Percentiles rank a stretch among this genome's conserved stretches.
These are phyloP conservation scores for Agrotis segetum DNA, from an alignment of 2,888 invertebrate species.

Conservation along the genomic window DNA sequence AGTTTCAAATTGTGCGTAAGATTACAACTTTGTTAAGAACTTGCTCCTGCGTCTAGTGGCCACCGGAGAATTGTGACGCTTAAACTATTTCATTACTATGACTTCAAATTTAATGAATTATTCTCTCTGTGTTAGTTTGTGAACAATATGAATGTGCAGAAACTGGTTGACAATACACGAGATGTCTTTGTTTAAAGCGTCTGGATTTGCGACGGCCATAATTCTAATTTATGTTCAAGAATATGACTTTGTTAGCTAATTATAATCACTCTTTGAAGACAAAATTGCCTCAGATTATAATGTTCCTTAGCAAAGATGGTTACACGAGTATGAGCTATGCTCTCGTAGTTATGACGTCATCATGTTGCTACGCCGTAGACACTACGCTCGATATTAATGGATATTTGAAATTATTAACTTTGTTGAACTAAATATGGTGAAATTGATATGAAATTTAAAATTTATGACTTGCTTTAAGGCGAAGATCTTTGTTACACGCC, in stretches of 20 bases:
- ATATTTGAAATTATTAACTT: neutral
- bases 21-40: slow-evolving; percentile 61
- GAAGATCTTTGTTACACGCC: neutral
- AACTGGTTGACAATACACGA: slow-evolving; percentile 18
- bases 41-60: slow-evolving; percentile 53
- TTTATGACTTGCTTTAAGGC: neutral
- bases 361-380: slow-evolving; percentile 38
- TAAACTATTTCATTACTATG: slow-evolving; percentile 55
- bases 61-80: slow-evolving; percentile 49
- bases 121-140: slow-evolving; percentile 29
- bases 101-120: slow-evolving; percentile 48
- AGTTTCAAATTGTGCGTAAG: slow-evolving; percentile 63
- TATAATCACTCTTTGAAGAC: slow-evolving; percentile 16
- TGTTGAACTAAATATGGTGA: neutral
- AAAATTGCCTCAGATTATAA: neutral
- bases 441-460: neutral
- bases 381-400: neutral
- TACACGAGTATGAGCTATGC: neutral
- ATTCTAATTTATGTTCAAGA: slow-evolving; percentile 27
- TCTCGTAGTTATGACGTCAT: neutral
- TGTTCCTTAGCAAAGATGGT: neutral
- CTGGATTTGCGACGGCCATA: slow-evolving; percentile 12
- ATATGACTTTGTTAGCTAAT: slow-evolving; percentile 22
- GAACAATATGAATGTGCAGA: slow-evolving; percentile 29
- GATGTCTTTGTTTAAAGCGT: slow-evolving; percentile 30